Evolutionary conservation across 2,113 vertebrate species (phyloP).

Genomic region (Bombycilla garrulus): DNA sequence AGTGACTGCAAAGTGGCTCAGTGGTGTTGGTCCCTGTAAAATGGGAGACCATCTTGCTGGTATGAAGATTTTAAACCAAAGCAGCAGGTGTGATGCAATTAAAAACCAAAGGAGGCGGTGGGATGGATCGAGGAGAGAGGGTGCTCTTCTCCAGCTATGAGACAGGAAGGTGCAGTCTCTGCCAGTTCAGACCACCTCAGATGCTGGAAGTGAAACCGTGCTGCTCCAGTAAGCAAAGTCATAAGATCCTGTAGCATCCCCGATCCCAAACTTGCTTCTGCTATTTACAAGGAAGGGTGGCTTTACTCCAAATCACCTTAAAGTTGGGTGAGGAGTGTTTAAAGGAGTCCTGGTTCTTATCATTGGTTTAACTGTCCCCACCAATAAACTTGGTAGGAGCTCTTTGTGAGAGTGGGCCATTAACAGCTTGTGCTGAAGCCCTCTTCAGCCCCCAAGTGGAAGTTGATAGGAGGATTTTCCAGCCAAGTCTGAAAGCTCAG

Average conservation of each 20-base stretch:
- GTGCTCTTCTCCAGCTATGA: background rate
- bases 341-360: background rate
- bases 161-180: background rate
- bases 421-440: background rate
- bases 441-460: background rate
- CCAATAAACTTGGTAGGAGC: background rate
- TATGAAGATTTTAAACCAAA: conserved; percentile 20
- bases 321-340: background rate
- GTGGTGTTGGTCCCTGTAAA: background rate
- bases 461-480: background rate
- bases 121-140: background rate
- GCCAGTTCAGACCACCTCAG: background rate
- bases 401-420: background rate
- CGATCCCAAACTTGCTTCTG: background rate
- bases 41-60: background rate
- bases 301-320: background rate
- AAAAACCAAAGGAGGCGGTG: background rate
- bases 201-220: background rate
- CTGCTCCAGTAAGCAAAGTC: background rate
- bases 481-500: conserved; percentile 23
- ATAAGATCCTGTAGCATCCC: background rate
- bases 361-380: conserved; percentile 1
- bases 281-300: background rate
- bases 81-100: background rate
- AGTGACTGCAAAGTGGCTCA: background rate